These are phyloP conservation scores for Nymphalis urticae DNA, from an alignment of 2,888 invertebrate species.

Conservation along the genomic window DNA sequence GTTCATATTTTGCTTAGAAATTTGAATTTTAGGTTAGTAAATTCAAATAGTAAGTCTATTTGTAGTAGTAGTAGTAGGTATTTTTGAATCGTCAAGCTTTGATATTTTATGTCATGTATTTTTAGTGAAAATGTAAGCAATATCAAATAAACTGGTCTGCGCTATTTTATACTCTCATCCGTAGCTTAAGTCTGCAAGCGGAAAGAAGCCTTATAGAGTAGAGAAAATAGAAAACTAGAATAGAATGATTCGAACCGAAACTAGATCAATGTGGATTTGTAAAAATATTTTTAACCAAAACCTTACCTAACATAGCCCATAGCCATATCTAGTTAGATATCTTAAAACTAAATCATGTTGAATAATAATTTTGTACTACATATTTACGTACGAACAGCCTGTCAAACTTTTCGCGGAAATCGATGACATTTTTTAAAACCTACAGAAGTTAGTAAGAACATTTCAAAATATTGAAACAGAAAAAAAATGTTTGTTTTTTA, in stretches of 20 bases:
- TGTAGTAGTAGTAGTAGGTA: too few relatives aligned
- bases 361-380: too few relatives aligned
- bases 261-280: background rate
- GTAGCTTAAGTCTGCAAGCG: background rate
- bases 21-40: too few relatives aligned
- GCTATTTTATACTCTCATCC: background rate
- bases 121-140: background rate
- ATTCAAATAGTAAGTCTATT: too few relatives aligned
- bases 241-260: background rate
- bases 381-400: too few relatives aligned
- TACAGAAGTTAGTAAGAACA: too few relatives aligned
- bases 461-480: background rate
- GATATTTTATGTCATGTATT: too few relatives aligned
- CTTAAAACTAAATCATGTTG: too few relatives aligned
- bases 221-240: conserved; percentile 9
- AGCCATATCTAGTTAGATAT: background rate
- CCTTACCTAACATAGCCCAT: background rate
- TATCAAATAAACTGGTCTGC: background rate
- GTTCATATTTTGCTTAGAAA: too few relatives aligned
- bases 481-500: background rate
- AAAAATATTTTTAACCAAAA: background rate
- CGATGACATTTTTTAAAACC: too few relatives aligned
- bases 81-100: too few relatives aligned
- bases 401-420: too few relatives aligned
- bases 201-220: conserved; percentile 2